Base-by-base conservation (phyloP, 2,113 vertebrate species). In the Lepus americanus region DNA sequence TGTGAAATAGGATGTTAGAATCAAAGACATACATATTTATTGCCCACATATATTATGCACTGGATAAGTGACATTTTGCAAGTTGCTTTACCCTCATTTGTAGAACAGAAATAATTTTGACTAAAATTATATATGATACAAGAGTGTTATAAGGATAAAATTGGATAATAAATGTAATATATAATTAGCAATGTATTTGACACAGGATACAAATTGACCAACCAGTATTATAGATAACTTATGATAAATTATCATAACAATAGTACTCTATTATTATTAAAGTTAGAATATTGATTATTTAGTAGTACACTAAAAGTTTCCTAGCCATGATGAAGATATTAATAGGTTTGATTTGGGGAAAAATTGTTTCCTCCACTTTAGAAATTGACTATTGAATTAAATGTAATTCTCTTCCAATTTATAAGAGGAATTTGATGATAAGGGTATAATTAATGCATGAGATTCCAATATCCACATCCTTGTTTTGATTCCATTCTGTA, bases 131-230 rank as follows among this genome's bases (percentile, higher is more conserved):
- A 19, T 64, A 31, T 76, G 23, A 64, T 70, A 76, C 14, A 80
- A 69, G 80, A 17, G 1, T 44, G 94, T 87, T 64, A 0, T 51
- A 82, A 80, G 53, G 2, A 78, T 23, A 72, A 27, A 89, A 80
- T 89, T 74, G 86, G 31, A 49, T n/a, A 78, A 77, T 72, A 66
- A 94, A 31, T 61, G 33, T 78, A 66, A 95, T 92, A 44, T 72
- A 53, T 86, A 8, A 61, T 88, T 63, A 86, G 61, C 14, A 70
- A 76, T 70, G 25, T 13, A 23, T 14, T 23, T 66, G 49, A 86
- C 13, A 77, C 6, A 77, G 85, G 69, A 67, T 76, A 78, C 84
- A 5, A 36, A 85, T 7, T 64, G 73, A 20, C 6, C 33, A 69
- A 76, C 74, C 10, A 74, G 27, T 39, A 51, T 44, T 85, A 67